A percentile compares a stretch with the other conserved stretches of the same genome.
Conservation (phyloP, 2,113 vertebrate species). For the Anser cygnoides region DNA sequence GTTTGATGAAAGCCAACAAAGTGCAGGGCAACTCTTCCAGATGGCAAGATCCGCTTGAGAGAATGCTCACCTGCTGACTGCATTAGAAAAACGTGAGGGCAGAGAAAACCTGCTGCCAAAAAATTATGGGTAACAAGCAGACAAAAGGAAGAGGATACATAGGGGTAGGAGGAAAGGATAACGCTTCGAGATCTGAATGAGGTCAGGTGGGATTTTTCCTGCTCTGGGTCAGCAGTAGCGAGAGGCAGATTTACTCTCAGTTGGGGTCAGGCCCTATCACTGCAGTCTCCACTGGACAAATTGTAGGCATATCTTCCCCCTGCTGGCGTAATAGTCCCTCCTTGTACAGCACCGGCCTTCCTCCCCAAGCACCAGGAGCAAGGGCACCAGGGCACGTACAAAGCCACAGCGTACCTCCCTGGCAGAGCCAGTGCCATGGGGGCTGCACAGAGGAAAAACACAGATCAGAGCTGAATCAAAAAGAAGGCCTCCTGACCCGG, state of each 20-base stretch:
- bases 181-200: not conserved
- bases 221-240: not conserved
- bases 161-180: not conserved
- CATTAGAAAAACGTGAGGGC: not conserved
- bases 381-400: not conserved
- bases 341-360: not conserved
- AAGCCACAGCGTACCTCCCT: not conserved
- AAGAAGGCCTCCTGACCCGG: not conserved
- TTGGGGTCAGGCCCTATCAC: not conserved
- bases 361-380: not conserved
- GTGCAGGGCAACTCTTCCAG: conserved; percentile 6
- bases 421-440: not conserved
- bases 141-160: not conserved
- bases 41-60: conserved; percentile 10
- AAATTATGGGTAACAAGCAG: not conserved
- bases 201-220: not conserved
- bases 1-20: conserved; percentile 10
- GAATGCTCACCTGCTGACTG: not conserved
- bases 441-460: not conserved
- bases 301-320: not conserved
- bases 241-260: not conserved
- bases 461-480: not conserved
- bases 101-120: conserved; percentile 13
- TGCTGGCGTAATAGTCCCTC: not conserved
- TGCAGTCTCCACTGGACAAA: not conserved